Evolutionary conservation across 1,140 invertebrate species (phyloP).

Genomic region (Danaus melanippus): DNA sequence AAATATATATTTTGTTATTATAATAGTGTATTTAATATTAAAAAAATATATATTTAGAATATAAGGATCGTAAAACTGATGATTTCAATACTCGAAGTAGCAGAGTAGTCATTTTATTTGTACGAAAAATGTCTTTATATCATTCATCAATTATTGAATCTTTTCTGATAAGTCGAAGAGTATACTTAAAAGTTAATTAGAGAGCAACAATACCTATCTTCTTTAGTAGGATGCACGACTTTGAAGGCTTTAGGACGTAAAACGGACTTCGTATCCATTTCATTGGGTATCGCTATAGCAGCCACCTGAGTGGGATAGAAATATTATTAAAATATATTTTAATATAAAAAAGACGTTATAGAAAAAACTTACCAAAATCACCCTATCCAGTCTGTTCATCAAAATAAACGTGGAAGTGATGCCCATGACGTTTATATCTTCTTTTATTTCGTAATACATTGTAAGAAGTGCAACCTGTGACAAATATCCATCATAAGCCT

Average conservation of each 20-base stretch:
- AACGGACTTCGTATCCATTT: slow-evolving; percentile 7
- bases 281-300: slow-evolving; percentile 32
- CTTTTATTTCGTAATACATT: slow-evolving; percentile 49
- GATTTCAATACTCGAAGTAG: too few relatives aligned
- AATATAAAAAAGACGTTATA: neutral
- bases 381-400: slow-evolving; percentile 36
- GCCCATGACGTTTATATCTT: slow-evolving; percentile 52
- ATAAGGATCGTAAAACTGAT: slow-evolving; percentile 6
- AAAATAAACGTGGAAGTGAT: slow-evolving; percentile 40
- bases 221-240: slow-evolving; percentile 28
- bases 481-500: neutral
- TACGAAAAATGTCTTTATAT: too few relatives aligned
- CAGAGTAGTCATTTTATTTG: too few relatives aligned
- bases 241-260: slow-evolving; percentile 36
- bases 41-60: neutral
- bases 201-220: slow-evolving; percentile 26
- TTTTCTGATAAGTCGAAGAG: too few relatives aligned
- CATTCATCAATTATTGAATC: too few relatives aligned
- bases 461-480: slow-evolving; percentile 46
- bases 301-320: slow-evolving; percentile 26
- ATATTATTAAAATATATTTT: too few relatives aligned
- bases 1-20: neutral
- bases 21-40: too few relatives aligned
- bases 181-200: neutral
- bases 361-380: slow-evolving; percentile 36